A percentile compares a stretch with the other conserved stretches of the same genome.
Evolutionary conservation across 2,797 vertebrate species (phyloP).

Genomic region (Staurois parvus): DNA sequence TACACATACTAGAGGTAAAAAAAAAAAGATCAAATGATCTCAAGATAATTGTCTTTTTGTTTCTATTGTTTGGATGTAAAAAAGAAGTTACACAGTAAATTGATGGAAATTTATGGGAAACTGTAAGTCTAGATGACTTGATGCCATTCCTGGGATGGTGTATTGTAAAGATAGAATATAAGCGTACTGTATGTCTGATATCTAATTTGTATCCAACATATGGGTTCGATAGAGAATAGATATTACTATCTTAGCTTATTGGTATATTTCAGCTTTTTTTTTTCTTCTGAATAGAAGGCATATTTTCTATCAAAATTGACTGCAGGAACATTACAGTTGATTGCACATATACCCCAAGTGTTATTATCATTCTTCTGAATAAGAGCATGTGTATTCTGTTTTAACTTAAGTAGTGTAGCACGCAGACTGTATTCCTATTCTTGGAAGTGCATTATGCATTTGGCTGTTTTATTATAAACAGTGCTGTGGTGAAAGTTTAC

Average conservation of each 20-base stretch:
- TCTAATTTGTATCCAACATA: slow-evolving; percentile 32
- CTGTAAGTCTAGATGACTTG: background rate
- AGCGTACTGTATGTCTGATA: slow-evolving; percentile 19
- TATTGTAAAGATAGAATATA: slow-evolving; percentile 8
- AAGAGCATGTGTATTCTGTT: slow-evolving; percentile 20
- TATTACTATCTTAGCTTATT: background rate
- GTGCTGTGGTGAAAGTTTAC: slow-evolving; percentile 14
- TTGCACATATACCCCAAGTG: slow-evolving; percentile 18
- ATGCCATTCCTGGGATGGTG: background rate
- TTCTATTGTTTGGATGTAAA: background rate
- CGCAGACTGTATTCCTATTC: background rate
- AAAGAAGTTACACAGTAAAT: background rate
- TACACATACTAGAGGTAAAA: background rate
- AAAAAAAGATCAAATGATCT: background rate
- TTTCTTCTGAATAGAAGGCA: background rate
- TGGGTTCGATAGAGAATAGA: slow-evolving; percentile 25
- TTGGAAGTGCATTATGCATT: slow-evolving; percentile 19
- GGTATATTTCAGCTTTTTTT: slow-evolving; percentile 4
- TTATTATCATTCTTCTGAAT: slow-evolving; percentile 17
- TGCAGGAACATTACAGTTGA: slow-evolving; percentile 12
- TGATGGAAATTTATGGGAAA: background rate
- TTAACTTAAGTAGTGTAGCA: slow-evolving; percentile 21
- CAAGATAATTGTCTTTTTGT: background rate
- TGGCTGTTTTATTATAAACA: slow-evolving; percentile 32
- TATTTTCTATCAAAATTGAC: slow-evolving; percentile 4